Percentiles rank a stretch among this genome's conserved stretches.
phyloP scores from a whole-genome alignment of 2,113 vertebrate genomes.

The Pterocles gutturalis region DNA sequence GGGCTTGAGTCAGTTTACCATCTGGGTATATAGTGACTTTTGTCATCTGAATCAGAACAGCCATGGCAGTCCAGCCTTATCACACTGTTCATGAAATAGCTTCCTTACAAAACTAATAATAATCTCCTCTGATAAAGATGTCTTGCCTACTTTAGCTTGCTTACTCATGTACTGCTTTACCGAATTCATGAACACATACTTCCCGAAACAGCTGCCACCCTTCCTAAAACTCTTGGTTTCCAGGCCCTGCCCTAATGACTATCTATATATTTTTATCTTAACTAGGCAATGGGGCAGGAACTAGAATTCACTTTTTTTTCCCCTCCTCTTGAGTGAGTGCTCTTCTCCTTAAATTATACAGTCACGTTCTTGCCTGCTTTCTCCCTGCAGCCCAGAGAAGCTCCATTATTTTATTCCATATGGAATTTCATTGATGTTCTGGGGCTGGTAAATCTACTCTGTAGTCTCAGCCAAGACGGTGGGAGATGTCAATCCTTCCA shows the following conservation, averaged over 20 bases:
- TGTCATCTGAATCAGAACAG: neutral
- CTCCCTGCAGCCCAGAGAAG: neutral
- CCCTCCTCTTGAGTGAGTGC: neutral
- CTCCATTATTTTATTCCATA: neutral
- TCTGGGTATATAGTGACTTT: neutral
- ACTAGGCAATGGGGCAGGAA: neutral
- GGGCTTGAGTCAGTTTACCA: neutral
- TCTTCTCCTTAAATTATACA: neutral
- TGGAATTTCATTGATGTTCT: neutral
- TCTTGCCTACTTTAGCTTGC: constrained; percentile 44
- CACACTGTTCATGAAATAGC: neutral
- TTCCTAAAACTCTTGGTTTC: constrained; percentile 59
- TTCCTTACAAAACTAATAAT: constrained; percentile 49
- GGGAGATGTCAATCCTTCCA: neutral
- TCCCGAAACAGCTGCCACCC: constrained; percentile 63
- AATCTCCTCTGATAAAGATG: constrained; percentile 6
- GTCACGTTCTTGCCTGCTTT: neutral
- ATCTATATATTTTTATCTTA: constrained; percentile 29
- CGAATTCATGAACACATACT: constrained; percentile 24
- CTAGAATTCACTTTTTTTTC: neutral
- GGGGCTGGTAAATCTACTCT: neutral
- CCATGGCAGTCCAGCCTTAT: constrained; percentile 34
- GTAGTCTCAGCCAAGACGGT: neutral
- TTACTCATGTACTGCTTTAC: constrained; percentile 41
- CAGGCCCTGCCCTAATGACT: constrained; percentile 45